phyloP scores from a whole-genome alignment of 2,888 invertebrate genomes.

The Hypomecis punctinalis region DNA sequence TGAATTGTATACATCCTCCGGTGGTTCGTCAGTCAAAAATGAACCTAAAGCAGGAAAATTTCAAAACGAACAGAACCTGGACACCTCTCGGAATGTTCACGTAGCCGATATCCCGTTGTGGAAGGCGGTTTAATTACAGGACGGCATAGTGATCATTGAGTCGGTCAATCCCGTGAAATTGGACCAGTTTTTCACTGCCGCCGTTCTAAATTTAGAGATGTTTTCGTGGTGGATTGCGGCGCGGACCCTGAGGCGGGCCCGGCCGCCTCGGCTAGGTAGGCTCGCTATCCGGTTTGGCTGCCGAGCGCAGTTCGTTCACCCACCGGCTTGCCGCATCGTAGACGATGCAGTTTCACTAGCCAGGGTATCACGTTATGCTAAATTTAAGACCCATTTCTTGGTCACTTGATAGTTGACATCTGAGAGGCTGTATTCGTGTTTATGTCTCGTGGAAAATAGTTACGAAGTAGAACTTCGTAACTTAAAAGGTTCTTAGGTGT shows the following conservation, averaged over 20 bases:
- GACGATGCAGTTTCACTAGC: conserved; percentile 69
- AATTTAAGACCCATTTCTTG: conserved; percentile 41
- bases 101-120: conserved; percentile 7
- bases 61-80: no score
- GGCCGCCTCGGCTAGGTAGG: conserved; percentile 66
- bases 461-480: no score
- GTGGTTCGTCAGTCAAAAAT: no score
- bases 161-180: conserved; percentile 19
- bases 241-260: conserved; percentile 49
- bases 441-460: not conserved
- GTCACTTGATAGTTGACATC: conserved; percentile 13
- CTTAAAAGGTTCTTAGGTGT: no score
- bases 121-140: conserved; percentile 6
- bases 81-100: conserved; percentile 4
- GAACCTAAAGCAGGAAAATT: no score
- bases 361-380: conserved; percentile 62
- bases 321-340: conserved; percentile 65
- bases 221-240: conserved; percentile 52
- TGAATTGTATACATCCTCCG: no score
- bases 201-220: conserved; percentile 54
- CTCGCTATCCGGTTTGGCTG: conserved; percentile 79
- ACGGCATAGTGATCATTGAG: conserved; percentile 14
- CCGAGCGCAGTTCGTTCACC: conserved; percentile 77
- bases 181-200: conserved; percentile 25
- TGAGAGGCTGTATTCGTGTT: conserved; percentile 5